Evolutionary conservation across 2,888 invertebrate species (phyloP).

Genomic region (Drosophila kambysellisi): DNA sequence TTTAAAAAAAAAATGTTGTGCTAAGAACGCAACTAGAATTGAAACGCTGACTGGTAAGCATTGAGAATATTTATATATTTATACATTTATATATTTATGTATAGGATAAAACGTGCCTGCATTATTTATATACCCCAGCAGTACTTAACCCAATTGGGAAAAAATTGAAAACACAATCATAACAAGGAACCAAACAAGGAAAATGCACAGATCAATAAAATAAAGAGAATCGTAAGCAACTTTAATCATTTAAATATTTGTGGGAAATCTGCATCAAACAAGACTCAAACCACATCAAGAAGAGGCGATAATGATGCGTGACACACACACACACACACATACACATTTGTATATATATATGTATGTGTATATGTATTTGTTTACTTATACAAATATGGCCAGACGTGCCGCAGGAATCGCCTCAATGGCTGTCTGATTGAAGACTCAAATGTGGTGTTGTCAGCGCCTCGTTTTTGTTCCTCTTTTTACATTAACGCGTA

Average conservation of each 20-base stretch:
- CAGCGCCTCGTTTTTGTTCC: slow-evolving; percentile 52
- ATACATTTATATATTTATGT: no score
- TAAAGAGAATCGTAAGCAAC: slow-evolving; percentile 5
- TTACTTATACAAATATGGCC: slow-evolving; percentile 1
- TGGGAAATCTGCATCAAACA: slow-evolving; percentile 36
- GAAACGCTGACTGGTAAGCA: slow-evolving; percentile 24
- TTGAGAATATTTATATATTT: neutral
- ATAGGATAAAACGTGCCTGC: neutral
- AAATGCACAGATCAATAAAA: slow-evolving; percentile 60
- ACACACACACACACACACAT: slow-evolving; percentile 15
- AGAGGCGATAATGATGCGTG: slow-evolving; percentile 67
- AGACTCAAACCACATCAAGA: slow-evolving; percentile 40
- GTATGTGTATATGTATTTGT: slow-evolving; percentile 1
- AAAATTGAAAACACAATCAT: slow-evolving; percentile 48
- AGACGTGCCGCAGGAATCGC: slow-evolving; percentile 76
- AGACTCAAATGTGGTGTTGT: slow-evolving; percentile 67
- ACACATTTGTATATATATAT: neutral
- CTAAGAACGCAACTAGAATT: slow-evolving; percentile 63
- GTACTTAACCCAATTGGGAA: slow-evolving; percentile 5
- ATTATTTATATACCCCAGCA: neutral
- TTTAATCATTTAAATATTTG: slow-evolving; percentile 10
- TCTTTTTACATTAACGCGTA: slow-evolving; percentile 49
- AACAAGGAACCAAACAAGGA: slow-evolving; percentile 61
- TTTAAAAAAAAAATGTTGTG: slow-evolving; percentile 40
- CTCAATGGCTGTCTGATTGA: slow-evolving; percentile 80